Evolutionary conservation across 2,888 invertebrate species (phyloP).

Genomic region (Diaphora mendica): DNA sequence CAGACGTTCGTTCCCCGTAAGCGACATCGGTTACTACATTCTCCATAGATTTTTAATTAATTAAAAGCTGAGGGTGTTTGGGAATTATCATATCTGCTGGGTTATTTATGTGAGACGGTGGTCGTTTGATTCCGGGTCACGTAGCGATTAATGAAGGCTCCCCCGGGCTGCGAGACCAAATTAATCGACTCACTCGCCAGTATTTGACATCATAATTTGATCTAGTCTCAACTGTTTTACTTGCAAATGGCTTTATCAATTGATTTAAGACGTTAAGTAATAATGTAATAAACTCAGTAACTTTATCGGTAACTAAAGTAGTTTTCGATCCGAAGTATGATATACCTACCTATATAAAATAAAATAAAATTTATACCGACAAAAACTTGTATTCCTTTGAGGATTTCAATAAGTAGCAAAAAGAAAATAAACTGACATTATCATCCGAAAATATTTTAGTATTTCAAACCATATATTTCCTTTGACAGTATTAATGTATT

Average conservation of each 20-base stretch:
- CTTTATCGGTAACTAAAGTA: neutral
- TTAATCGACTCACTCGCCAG: constrained; percentile 47
- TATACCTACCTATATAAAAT: too few species aligned
- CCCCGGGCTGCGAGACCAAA: constrained; percentile 27
- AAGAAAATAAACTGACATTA: neutral
- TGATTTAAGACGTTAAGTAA: neutral
- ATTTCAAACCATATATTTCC: constrained; percentile 5
- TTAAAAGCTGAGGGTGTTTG: constrained; percentile 41
- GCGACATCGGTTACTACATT: constrained; percentile 46
- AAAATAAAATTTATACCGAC: neutral
- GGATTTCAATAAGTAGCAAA: neutral
- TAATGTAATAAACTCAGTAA: neutral
- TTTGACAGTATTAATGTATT: neutral
- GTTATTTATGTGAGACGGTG: constrained; percentile 48
- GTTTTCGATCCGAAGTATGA: neutral
- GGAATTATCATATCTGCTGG: constrained; percentile 55
- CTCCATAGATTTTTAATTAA: constrained; percentile 47
- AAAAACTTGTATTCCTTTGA: neutral
- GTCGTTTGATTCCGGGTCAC: constrained; percentile 65
- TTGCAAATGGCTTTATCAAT: constrained; percentile 28
- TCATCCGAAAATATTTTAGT: constrained; percentile 10
- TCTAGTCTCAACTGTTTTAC: constrained; percentile 44
- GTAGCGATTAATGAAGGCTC: constrained; percentile 62
- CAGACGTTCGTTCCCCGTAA: neutral
- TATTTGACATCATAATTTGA: constrained; percentile 52